Evolutionary conservation across 2,888 invertebrate genomes (phyloP), one percentile per base, ranked within the genome.

Genomic region (Sarcophaga variegata): DNA sequence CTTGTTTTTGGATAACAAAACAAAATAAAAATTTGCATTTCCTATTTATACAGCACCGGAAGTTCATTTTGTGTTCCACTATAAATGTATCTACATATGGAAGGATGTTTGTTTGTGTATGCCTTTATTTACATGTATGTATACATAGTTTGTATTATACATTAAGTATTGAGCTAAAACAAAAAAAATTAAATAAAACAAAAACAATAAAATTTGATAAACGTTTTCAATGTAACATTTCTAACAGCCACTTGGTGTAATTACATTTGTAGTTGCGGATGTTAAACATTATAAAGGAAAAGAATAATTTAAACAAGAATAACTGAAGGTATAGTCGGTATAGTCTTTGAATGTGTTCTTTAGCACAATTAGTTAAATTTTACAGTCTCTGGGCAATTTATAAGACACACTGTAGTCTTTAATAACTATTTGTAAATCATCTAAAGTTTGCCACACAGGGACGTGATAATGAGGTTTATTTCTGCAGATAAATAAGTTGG

Each of bases 161-260:
- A 49, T 49, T 49, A 49, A 14, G 49, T 49, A 49, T 49, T 8
- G 12, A 76, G 14, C 62, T 14, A 25, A 27, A 25, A 25, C 60
- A 17, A 54, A 17, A 64, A 66, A 37, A 37, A 8, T 17, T 10
- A 17, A 59, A 17, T 27, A 20, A 20, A 67, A 64, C 45, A 71
- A 49, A 47, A 85, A 59, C 14, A 80, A 84, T 60, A 83, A 78
- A 83, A 81, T 81, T 87, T 84, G 81, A 81, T 84, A 87, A 87
- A 87, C 87, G 87, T 79, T 87, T 87, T 76, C 72, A 84, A 87
- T 85, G 85, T 82, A 85, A 87, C 85, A 82, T 79, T 82, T 87
- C 85, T 85, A 87, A 82, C 87, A 86, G 86, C 86, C 86, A 88
- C 86, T 88, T 88, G 88, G 74, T 80, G 82, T 88, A 88, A 88